Conservation (phyloP, 2,113 vertebrate genomes). For the Cinclus cinclus region DNA sequence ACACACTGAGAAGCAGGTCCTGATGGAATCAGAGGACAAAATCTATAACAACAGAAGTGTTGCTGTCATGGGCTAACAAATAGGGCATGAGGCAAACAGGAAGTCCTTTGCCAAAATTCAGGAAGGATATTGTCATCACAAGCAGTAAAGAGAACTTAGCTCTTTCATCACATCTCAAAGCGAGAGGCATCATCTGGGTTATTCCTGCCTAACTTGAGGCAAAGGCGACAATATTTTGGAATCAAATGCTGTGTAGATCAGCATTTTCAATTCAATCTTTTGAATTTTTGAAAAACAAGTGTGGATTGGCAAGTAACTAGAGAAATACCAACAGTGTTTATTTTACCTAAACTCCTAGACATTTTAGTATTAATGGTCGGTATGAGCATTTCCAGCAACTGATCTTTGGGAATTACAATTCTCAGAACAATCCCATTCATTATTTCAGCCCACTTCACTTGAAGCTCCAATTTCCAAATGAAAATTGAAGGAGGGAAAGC, state of each 20-base stretch:
- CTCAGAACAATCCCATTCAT: slow-evolving; percentile 49
- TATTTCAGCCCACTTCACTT: slow-evolving; percentile 41
- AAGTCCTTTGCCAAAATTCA: not conserved
- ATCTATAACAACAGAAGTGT: not conserved
- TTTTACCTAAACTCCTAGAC: slow-evolving; percentile 15
- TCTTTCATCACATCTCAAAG: not conserved
- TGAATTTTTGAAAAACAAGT: slow-evolving; percentile 3
- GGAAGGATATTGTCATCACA: not conserved
- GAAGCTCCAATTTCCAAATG: slow-evolving; percentile 39
- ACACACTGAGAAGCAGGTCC: not conserved
- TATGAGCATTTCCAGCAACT: slow-evolving; percentile 20
- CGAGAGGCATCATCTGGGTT: not conserved
- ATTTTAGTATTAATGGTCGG: slow-evolving; percentile 26
- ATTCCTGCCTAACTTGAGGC: not conserved
- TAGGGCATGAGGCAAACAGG: not conserved
- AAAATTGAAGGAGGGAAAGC: slow-evolving; percentile 43
- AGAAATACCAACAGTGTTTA: slow-evolving; percentile 28
- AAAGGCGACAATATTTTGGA: not conserved
- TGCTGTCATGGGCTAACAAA: not conserved
- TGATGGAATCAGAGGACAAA: not conserved
- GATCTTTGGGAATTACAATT: slow-evolving; percentile 26
- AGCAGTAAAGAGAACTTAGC: not conserved
- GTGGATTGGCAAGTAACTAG: not conserved
- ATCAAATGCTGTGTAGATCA: not conserved
- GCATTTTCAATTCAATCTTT: not conserved